phyloP scores from a whole-genome alignment of 2,888 invertebrate genomes.

The Acanthosepion esculentum region DNA sequence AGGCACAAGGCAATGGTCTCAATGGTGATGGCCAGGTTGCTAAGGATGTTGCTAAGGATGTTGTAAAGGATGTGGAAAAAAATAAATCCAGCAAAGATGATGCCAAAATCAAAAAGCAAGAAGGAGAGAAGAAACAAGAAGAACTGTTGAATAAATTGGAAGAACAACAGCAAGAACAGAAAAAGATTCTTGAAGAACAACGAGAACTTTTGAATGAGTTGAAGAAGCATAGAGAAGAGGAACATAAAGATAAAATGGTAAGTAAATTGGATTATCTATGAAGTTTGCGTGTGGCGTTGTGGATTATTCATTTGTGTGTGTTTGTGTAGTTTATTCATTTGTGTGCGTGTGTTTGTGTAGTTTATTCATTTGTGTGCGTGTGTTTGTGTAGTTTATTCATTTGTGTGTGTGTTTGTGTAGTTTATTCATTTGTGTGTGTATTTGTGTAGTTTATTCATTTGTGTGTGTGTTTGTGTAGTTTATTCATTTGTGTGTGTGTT shows the following conservation, averaged over 20 bases:
- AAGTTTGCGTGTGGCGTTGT: background rate
- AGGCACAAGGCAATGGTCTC: background rate
- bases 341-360: background rate
- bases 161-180: conserved; percentile 67
- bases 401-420: no score
- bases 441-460: no score
- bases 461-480: no score
- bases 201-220: conserved; percentile 70
- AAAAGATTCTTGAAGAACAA: conserved; percentile 69
- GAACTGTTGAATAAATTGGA: conserved; percentile 64
- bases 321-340: background rate
- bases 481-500: no score
- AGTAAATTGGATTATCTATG: background rate
- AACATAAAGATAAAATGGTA: conserved; percentile 53
- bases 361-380: no score
- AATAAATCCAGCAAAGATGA: conserved; percentile 45
- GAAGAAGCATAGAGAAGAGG: conserved; percentile 68
- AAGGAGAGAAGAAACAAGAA: conserved; percentile 56
- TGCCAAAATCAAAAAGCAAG: conserved; percentile 52
- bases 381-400: no score
- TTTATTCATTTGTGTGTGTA: no score
- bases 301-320: background rate
- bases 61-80: conserved; percentile 48
- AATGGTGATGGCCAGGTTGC: no score
- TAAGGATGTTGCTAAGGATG: conserved; percentile 45